Evolutionary conservation across 2,113 vertebrate genomes (phyloP), one percentile per base, ranked within the genome.

Genomic region (Mungos mungo): DNA sequence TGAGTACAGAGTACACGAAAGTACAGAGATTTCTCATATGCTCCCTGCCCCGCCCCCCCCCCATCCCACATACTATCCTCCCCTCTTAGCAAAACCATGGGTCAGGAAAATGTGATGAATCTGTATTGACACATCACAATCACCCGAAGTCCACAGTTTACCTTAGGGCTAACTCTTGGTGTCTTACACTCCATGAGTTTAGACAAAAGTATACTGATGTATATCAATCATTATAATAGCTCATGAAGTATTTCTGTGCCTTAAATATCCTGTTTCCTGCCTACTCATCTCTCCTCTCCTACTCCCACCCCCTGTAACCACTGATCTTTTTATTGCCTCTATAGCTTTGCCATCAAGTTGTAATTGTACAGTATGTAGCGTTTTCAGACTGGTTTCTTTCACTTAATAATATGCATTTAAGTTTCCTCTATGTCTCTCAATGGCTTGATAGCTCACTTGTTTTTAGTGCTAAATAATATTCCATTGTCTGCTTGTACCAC

Each of bases 351-450:
- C 11, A 23, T 35, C 0, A 21, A 54, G 25, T 68, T 29, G 45
- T 25, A 52, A 69, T 69, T 27, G 31, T 14, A 52, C 23, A 50
- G 15, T 29, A 35, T 38, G 31, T 21, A 38, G 23, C 5, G 11
- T 80, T 80, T 66, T 65, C 35, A 68, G 60, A 15, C 65, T 80
- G 33, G 9, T 16, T 25, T 90, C 15, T 66, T 52, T 52, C 9
- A 38, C 25, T 66, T 65, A 57, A 57, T 47, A 89, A 31, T 81
- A 81, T 54, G 23, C 60, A 80, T 52, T 66, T 91, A 91, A 38
- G 1, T 14, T 33, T 91, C 23, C 11, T 68, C 5, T 47, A 8
- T 65, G 27, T 38, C 25, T 54, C 54, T 79, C 79, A 15, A 66
- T 65, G 57, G 3, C 10, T 79, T 50, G 25, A 41, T 66, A 54